A percentile compares a stretch with the other conserved stretches of the same genome.
Evolutionary conservation across 2,797 vertebrate species (phyloP).

Genomic region (Intellagama lesueurii): DNA sequence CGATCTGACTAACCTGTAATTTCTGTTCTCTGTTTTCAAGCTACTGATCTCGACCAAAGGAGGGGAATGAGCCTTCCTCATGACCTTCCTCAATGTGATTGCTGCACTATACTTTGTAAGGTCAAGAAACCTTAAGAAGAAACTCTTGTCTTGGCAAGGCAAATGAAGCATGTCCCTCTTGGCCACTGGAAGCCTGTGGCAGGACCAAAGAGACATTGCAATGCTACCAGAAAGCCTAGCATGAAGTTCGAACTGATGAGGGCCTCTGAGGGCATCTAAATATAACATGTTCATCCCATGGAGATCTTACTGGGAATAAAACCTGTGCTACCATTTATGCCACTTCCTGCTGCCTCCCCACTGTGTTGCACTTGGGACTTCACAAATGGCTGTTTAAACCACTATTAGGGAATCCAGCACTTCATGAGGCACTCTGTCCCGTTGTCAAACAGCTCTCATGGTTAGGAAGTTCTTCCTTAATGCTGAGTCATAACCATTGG

Average conservation of each 20-base stretch:
- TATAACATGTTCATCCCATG: slow-evolving; percentile 22
- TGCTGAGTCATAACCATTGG: too few relatives aligned
- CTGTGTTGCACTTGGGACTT: slow-evolving; percentile 26
- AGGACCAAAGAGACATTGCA: slow-evolving; percentile 49
- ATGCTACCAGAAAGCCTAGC: slow-evolving; percentile 17
- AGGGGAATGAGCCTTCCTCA: slow-evolving; percentile 46
- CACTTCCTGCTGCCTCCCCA: slow-evolving; percentile 18
- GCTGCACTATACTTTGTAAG: slow-evolving; percentile 43
- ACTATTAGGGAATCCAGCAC: too few relatives aligned
- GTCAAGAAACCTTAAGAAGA: slow-evolving; percentile 24
- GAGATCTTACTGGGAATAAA: slow-evolving; percentile 46
- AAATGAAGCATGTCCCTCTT: slow-evolving; percentile 32
- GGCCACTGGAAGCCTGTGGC: slow-evolving; percentile 17
- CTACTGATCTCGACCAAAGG: slow-evolving; percentile 46
- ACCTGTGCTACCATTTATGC: slow-evolving; percentile 32
- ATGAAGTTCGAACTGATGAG: slow-evolving; percentile 37
- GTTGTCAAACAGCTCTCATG: too few relatives aligned
- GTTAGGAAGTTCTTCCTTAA: too few relatives aligned
- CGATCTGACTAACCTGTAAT: slow-evolving; percentile 36
- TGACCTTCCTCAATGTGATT: slow-evolving; percentile 7
- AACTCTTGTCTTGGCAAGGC: slow-evolving; percentile 48
- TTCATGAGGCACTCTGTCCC: too few relatives aligned
- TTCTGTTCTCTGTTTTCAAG: slow-evolving; percentile 59
- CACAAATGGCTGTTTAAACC: slow-evolving; percentile 22
- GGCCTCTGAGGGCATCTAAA: slow-evolving; percentile 33